Conservation (phyloP, 1,140 invertebrate species). For the Zaprionus kolodkinae region DNA sequence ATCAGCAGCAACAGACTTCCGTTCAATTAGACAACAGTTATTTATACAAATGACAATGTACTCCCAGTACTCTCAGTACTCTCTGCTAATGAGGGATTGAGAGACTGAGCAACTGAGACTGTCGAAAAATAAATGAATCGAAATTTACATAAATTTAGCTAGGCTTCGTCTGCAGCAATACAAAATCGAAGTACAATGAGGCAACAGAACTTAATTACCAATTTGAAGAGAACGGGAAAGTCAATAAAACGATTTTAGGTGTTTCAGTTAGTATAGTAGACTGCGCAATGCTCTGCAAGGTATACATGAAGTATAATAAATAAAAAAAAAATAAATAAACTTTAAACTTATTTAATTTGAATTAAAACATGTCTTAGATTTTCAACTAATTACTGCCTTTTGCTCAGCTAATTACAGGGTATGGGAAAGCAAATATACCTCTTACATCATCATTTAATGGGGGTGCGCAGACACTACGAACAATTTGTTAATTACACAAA, state of each 20-base stretch:
- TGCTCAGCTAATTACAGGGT: not conserved
- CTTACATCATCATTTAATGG: conserved; percentile 46
- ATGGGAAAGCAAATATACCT: conserved; percentile 29
- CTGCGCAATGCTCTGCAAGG: not conserved
- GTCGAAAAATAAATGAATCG: conserved; percentile 74
- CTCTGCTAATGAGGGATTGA: conserved; percentile 50
- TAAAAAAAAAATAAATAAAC: not conserved
- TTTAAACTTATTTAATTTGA: not conserved
- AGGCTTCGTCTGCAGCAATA: conserved; percentile 40
- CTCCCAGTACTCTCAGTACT: not conserved
- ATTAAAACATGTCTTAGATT: not conserved
- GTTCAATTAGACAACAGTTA: conserved; percentile 68
- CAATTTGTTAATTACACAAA: conserved; percentile 50
- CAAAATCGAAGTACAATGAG: conserved; percentile 66
- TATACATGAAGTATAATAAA: not conserved
- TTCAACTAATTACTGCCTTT: not conserved
- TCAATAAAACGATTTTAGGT: conserved; percentile 24
- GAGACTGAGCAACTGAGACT: conserved; percentile 18
- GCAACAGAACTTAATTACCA: conserved; percentile 68
- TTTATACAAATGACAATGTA: conserved; percentile 40
- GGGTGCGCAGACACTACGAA: conserved; percentile 21
- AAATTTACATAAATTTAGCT: conserved; percentile 78
- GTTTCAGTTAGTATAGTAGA: not conserved
- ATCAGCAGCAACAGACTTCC: conserved; percentile 64
- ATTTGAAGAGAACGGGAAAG: conserved; percentile 21